Evolutionary conservation across 1,140 invertebrate genomes (phyloP), one percentile per base, ranked within the genome.

Genomic region (Ctenoplectra terminalis): DNA sequence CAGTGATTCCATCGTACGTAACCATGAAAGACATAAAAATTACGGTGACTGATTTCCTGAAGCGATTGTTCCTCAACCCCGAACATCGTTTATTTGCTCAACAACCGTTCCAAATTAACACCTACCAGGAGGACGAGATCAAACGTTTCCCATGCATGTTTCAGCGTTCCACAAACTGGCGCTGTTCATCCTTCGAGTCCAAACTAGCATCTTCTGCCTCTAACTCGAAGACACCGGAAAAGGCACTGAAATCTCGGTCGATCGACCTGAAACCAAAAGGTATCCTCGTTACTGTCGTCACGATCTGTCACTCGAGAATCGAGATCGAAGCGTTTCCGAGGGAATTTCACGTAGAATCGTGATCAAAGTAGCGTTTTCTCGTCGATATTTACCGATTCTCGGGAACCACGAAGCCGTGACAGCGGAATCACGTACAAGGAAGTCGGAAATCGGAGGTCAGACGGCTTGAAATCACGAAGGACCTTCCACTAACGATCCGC

Each of bases 91-190:
- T 70, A 17, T 54, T 70, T 70, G 17, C 31, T 1, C 23, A 23
- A 31, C 7, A 23, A 50, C 37, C 67, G 17, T 37, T 17, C 20
- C 23, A 15, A 37, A 13, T 67, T 48, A 83, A 48, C 43, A 60
- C 34, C 26, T 56, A 77, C 64, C 77, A 73, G 61, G 78, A 54
- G 40, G 63, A 29, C 52, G 81, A 70, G 64, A 77, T 56, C 29
- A 29, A 54, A 46, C 75, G 29, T 58, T 69, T 23, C 15, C 40
- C 63, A 58, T 20, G 17, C 63, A 58, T 52, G n/a, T n/a, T 40
- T 1, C 20, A 31, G 20, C 4, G 23, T 34, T 60, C 46, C 26
- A n/a, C 15, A 11, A 54, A 26, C 29, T 31, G 26, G 11, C 17
- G 11, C 43, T 29, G 4, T 17, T 67, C 63, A 17, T 54, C 43